Evolutionary conservation across 2,113 vertebrate genomes (phyloP).

Genomic region (Montifringilla adamsi): DNA sequence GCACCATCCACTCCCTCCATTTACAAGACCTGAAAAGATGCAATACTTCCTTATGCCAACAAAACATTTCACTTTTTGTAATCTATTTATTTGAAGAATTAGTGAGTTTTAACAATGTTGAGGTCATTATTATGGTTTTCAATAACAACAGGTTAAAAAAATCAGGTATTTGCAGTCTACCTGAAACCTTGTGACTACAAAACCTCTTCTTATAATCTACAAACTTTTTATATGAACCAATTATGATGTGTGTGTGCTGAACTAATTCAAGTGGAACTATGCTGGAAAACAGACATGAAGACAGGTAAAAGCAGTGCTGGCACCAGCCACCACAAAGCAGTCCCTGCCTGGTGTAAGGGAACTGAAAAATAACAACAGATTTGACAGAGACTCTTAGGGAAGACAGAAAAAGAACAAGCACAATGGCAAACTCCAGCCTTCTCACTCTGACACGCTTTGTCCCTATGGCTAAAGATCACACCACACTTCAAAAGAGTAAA

Average conservation of each 20-base stretch:
- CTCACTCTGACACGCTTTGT: background rate
- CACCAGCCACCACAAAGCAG: background rate
- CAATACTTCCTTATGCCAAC: background rate
- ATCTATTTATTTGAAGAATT: background rate
- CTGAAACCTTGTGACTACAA: background rate
- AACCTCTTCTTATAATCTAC: background rate
- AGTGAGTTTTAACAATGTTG: background rate
- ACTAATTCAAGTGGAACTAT: background rate
- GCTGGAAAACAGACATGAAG: background rate
- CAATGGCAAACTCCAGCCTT: background rate
- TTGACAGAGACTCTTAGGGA: background rate
- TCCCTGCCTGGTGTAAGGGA: background rate
- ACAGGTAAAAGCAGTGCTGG: background rate
- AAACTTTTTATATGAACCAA: background rate
- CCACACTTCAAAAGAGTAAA: background rate
- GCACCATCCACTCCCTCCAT: background rate
- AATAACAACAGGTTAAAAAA: background rate
- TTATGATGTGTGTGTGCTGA: accelerated
- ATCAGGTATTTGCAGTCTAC: background rate
- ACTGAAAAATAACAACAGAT: background rate
- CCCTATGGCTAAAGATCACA: background rate
- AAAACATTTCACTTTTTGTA: background rate
- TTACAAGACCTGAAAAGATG: background rate
- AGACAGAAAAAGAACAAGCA: background rate
- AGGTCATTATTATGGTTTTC: background rate